Conservation (phyloP, 2,888 invertebrate species). For the Ceraclea dissimilis region DNA sequence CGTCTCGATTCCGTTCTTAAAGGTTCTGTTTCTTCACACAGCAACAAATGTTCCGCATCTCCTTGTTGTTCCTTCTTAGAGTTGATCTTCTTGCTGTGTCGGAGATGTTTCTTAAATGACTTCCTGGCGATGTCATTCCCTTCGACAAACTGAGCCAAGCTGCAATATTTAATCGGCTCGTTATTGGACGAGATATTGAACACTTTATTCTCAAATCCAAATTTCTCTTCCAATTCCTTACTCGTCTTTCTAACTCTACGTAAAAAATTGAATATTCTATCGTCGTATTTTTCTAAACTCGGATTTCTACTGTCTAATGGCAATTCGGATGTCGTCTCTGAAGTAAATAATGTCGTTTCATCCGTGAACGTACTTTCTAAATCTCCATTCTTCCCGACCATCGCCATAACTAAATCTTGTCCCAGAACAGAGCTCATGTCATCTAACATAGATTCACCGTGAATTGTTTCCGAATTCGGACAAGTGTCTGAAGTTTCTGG, state of each 20-base stretch:
- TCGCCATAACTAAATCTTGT: conserved; percentile 59
- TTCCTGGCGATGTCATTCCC: conserved; percentile 75
- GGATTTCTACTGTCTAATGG: conserved; percentile 47
- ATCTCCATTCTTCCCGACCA: conserved; percentile 55
- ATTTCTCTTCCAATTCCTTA: conserved; percentile 50
- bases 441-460: conserved; percentile 72
- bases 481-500: conserved; percentile 71
- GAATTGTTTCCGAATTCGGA: conserved; percentile 62
- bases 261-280: conserved; percentile 51
- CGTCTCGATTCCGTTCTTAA: conserved; percentile 26
- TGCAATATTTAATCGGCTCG: conserved; percentile 65
- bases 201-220: conserved; percentile 66
- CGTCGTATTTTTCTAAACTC: conserved; percentile 50
- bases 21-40: conserved; percentile 35
- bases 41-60: conserved; percentile 33
- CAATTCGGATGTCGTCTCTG: conserved; percentile 47
- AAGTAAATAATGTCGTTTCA: conserved; percentile 60
- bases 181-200: conserved; percentile 48
- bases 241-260: conserved; percentile 40
- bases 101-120: conserved; percentile 57
- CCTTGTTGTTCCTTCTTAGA: conserved; percentile 36
- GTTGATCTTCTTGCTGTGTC: conserved; percentile 37
- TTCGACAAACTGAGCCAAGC: conserved; percentile 74
- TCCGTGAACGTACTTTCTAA: conserved; percentile 63
- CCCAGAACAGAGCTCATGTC: conserved; percentile 69